phyloP scores from a whole-genome alignment of 2,888 invertebrate species.

The Synanthedon formicaeformis region DNA sequence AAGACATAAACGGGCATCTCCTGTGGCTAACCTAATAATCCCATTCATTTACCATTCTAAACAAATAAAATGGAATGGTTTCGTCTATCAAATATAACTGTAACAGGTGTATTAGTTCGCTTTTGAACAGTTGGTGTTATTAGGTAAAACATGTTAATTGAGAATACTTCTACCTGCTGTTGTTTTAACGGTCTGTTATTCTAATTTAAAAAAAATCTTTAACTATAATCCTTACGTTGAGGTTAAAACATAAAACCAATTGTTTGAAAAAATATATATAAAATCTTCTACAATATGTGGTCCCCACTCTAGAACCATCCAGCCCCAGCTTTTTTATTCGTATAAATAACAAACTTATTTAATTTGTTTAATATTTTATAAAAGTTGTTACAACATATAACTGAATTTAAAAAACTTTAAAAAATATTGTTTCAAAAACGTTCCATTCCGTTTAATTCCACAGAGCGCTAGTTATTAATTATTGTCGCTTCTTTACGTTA shows the following conservation, averaged over 20 bases:
- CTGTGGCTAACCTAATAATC: slow-evolving; percentile 64
- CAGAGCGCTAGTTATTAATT: background rate
- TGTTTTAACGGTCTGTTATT: background rate
- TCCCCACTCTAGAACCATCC: no score
- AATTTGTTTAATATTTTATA: no score
- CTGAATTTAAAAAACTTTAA: no score
- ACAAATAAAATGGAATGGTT: slow-evolving; percentile 44
- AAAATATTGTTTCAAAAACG: background rate
- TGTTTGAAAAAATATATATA: no score
- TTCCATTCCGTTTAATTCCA: background rate
- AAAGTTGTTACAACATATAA: no score
- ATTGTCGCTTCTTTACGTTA: background rate
- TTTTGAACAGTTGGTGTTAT: background rate
- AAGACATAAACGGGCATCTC: slow-evolving; percentile 53
- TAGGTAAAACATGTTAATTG: background rate
- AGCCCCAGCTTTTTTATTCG: no score
- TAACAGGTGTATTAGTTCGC: background rate
- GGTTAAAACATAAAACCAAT: no score
- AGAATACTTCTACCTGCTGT: background rate
- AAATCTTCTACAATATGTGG: no score
- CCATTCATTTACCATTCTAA: slow-evolving; percentile 45
- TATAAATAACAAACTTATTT: no score
- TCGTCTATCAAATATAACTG: background rate
- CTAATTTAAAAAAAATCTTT: no score
- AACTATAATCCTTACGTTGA: no score